Conservation (phyloP, 2,113 vertebrate species). For the Pandion haliaetus region DNA sequence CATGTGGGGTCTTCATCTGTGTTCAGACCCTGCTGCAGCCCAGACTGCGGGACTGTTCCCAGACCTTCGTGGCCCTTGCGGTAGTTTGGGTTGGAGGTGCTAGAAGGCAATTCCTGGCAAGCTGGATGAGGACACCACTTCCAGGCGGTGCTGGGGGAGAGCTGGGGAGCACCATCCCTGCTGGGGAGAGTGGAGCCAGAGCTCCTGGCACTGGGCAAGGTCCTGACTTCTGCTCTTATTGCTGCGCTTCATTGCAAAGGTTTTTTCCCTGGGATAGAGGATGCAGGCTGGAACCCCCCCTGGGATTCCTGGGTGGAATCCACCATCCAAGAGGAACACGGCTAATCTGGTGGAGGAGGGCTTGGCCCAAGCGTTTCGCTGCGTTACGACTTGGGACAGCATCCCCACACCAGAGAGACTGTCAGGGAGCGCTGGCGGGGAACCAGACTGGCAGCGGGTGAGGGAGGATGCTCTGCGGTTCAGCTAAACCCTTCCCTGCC, state of each 20-base stretch:
- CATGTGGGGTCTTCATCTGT: not conserved
- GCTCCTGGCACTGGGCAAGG: not conserved
- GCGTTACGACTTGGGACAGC: fast-evolving
- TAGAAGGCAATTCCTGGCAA: not conserved
- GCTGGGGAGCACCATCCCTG: no score
- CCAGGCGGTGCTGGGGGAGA: not conserved
- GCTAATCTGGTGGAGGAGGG: fast-evolving
- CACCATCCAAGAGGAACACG: fast-evolving
- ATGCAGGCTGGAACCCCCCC: not conserved
- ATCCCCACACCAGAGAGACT: fast-evolving
- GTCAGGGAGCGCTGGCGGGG: not conserved
- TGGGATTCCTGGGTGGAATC: not conserved
- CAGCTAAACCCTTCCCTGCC: not conserved
- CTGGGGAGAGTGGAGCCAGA: not conserved
- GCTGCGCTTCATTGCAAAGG: fast-evolving
- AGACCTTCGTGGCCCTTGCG: fast-evolving
- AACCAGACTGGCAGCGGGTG: fast-evolving
- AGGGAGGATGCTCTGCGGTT: not conserved
- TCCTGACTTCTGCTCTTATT: not conserved
- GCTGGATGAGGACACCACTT: not conserved
- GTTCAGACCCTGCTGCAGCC: no score
- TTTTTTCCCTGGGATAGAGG: not conserved
- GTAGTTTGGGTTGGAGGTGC: not conserved
- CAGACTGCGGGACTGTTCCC: not conserved
- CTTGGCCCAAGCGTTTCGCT: fast-evolving